phyloP scores from a whole-genome alignment of 1,140 invertebrate species.

The Diprion similis region DNA sequence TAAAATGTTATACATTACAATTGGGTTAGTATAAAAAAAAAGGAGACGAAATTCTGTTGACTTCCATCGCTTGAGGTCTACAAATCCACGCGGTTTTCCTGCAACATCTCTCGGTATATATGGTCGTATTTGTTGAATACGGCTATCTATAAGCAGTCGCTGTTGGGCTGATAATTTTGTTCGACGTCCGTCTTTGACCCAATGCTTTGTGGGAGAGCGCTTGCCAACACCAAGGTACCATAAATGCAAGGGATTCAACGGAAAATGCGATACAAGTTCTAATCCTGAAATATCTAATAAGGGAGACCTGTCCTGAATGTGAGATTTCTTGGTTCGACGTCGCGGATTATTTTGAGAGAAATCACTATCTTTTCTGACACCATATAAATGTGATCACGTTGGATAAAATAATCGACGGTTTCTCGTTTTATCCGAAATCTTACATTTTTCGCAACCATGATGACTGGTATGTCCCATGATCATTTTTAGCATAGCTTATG shows the following conservation, averaged over 20 bases:
- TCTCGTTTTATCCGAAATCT: background rate
- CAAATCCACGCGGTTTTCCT: too few species aligned
- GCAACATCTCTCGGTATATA: too few species aligned
- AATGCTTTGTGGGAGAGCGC: background rate
- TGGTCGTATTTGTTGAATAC: too few species aligned
- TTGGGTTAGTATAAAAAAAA: too few species aligned
- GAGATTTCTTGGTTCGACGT: background rate
- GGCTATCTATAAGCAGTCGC: too few species aligned
- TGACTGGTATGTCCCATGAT: constrained; percentile 23
- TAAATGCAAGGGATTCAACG: background rate
- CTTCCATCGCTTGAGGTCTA: too few species aligned
- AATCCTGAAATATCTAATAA: background rate
- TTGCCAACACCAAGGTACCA: too few species aligned
- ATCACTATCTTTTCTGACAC: background rate
- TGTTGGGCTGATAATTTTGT: too few species aligned
- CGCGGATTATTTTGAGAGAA: background rate
- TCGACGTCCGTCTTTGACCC: background rate
- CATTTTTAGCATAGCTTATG: constrained; percentile 28
- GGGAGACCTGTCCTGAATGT: background rate
- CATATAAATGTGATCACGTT: background rate
- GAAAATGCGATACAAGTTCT: background rate
- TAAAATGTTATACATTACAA: too few species aligned
- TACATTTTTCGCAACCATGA: constrained; percentile 27
- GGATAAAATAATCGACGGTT: background rate
- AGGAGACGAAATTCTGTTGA: too few species aligned